Evolutionary conservation across 2,113 vertebrate species (phyloP).

Genomic region (Bufo bufo): DNA sequence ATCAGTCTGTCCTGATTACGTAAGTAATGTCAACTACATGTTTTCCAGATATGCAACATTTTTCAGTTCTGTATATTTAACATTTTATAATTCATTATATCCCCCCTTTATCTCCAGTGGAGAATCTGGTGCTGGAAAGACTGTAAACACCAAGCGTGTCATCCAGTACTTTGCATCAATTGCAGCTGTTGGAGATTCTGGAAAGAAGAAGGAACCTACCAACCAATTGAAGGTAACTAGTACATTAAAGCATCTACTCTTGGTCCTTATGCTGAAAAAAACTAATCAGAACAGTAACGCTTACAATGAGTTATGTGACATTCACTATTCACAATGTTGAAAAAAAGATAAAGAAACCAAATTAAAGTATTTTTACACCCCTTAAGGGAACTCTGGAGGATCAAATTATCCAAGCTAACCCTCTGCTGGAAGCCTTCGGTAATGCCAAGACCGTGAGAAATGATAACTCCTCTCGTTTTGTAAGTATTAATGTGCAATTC

Average conservation of each 20-base stretch:
- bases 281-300: no score
- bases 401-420: no score
- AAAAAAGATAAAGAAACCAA: not conserved
- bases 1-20: constrained; percentile 73
- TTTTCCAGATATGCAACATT: not conserved
- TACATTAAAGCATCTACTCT: not conserved
- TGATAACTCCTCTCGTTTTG: constrained; percentile 60
- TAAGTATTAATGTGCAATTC: constrained; percentile 25
- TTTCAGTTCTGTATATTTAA: not conserved
- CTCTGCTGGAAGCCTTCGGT: not conserved
- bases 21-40: constrained; percentile 60
- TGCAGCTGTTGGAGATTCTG: constrained; percentile 25
- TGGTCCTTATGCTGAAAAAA: no score
- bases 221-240: constrained; percentile 24
- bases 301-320: no score
- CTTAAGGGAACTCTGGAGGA: not conserved
- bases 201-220: constrained; percentile 61
- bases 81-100: not conserved
- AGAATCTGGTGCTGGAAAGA: constrained; percentile 70
- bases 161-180: constrained; percentile 64
- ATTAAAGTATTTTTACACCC: not conserved
- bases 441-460: constrained; percentile 56
- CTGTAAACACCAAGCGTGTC: constrained; percentile 55
- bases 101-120: constrained; percentile 50
- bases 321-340: no score